A percentile compares a stretch with the other conserved stretches of the same genome.
phyloP scores from a whole-genome alignment of 2,888 invertebrate species.

The Pristionchus fissidentatus region DNA sequence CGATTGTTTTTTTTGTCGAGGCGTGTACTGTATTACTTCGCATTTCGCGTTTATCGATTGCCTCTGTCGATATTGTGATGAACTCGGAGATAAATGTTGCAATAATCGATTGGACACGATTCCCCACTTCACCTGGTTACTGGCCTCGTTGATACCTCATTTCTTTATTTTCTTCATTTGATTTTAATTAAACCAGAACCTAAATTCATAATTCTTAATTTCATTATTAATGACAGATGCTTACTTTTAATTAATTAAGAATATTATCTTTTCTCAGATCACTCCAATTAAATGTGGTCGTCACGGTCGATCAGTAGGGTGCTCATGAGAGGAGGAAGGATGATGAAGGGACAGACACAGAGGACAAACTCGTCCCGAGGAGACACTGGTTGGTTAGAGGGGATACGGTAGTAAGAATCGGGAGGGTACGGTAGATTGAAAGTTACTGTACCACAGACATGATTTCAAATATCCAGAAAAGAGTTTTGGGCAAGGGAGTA shows the following conservation, averaged over 20 bases:
- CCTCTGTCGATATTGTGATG: not conserved
- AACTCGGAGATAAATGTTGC: not conserved
- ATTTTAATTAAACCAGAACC: no score
- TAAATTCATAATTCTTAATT: no score
- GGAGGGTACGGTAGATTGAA: no score
- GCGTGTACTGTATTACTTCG: not conserved
- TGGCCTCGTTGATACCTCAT: not conserved
- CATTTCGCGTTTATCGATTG: conserved; percentile 10
- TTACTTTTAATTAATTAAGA: not conserved
- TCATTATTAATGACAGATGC: no score
- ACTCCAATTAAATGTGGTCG: not conserved
- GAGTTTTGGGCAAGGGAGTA: no score
- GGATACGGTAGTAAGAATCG: no score
- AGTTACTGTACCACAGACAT: no score
- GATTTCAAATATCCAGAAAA: no score
- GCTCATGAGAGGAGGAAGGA: not conserved
- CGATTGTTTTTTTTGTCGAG: not conserved
- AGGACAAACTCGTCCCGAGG: not conserved
- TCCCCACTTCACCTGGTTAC: not conserved
- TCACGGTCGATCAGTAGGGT: conserved; percentile 3
- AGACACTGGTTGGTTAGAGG: conserved; percentile 10
- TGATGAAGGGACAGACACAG: not conserved
- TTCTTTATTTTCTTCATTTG: no score
- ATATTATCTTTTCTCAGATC: not conserved
- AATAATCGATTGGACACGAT: not conserved